A percentile compares a stretch with the other conserved stretches of the same genome.
Evolutionary conservation across 2,888 invertebrate species (phyloP).

Genomic region (Crematogaster levior): DNA sequence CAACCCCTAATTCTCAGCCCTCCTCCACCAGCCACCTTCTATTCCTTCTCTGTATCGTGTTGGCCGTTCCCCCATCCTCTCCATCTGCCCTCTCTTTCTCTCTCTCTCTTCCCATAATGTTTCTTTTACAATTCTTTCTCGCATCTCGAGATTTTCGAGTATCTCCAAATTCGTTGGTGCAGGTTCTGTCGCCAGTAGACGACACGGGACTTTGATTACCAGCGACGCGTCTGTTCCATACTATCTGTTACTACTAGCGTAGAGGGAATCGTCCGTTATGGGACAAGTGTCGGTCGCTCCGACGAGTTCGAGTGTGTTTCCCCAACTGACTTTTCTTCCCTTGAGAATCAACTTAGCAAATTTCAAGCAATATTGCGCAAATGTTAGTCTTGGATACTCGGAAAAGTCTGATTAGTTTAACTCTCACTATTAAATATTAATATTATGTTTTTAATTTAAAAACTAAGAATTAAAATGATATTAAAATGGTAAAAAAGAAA

Average conservation of each 20-base stretch:
- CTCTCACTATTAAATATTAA: background rate
- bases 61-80: slow-evolving; percentile 31
- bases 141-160: background rate
- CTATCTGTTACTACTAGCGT: slow-evolving; percentile 39
- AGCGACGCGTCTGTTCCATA: slow-evolving; percentile 1
- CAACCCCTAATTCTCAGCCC: slow-evolving; percentile 72
- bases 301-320: slow-evolving; percentile 8
- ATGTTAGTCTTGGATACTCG: background rate
- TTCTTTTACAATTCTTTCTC: slow-evolving; percentile 10
- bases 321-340: slow-evolving; percentile 5
- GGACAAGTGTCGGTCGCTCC: slow-evolving; percentile 24
- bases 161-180: slow-evolving; percentile 61
- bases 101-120: background rate
- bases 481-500: background rate
- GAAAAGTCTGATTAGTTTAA: background rate
- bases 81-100: slow-evolving; percentile 4
- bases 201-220: slow-evolving; percentile 38
- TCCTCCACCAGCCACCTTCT: slow-evolving; percentile 49
- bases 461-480: background rate
- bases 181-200: slow-evolving; percentile 22
- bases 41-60: slow-evolving; percentile 45
- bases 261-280: slow-evolving; percentile 31
- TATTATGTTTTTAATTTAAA: background rate
- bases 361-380: background rate
- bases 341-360: background rate